Conservation (phyloP, 2,113 vertebrate species). For the Toxotes chatareus region DNA sequence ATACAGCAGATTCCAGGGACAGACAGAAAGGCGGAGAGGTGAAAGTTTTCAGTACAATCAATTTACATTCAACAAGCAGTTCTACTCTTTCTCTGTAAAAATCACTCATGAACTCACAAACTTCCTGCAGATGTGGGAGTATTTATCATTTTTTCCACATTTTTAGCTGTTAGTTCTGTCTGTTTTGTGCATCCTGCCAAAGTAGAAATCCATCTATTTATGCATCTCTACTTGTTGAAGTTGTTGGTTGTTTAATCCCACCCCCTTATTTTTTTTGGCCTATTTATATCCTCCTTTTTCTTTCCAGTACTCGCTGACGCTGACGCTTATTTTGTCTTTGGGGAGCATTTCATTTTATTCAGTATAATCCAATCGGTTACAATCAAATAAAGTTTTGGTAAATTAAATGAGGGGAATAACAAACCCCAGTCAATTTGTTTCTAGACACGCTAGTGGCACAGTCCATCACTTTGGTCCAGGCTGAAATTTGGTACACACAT, state of each 20-base stretch:
- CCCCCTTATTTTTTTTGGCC: neutral
- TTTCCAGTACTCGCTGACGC: neutral
- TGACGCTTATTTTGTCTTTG: conserved; percentile 26
- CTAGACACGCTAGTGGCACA: neutral
- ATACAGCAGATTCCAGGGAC: neutral
- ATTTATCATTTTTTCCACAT: neutral
- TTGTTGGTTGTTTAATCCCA: conserved; percentile 5
- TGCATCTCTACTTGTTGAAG: neutral
- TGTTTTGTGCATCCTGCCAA: neutral
- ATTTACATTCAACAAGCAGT: neutral
- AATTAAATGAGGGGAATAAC: conserved; percentile 39
- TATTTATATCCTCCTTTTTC: conserved; percentile 22
- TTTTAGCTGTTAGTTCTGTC: neutral
- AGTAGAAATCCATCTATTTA: neutral
- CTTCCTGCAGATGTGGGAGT: neutral
- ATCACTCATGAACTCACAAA: neutral
- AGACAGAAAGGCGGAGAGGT: neutral
- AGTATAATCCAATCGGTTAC: conserved; percentile 21
- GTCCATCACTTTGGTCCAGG: neutral
- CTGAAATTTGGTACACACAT: neutral
- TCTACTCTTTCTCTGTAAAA: neutral
- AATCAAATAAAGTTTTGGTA: conserved; percentile 20
- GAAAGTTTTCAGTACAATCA: conserved; percentile 2
- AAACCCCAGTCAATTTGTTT: conserved; percentile 5
- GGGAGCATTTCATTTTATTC: conserved; percentile 16